These are phyloP conservation scores for Parasteatoda tepidariorum DNA, from an alignment of 1,140 invertebrate genomes.

Conservation along the genomic window DNA sequence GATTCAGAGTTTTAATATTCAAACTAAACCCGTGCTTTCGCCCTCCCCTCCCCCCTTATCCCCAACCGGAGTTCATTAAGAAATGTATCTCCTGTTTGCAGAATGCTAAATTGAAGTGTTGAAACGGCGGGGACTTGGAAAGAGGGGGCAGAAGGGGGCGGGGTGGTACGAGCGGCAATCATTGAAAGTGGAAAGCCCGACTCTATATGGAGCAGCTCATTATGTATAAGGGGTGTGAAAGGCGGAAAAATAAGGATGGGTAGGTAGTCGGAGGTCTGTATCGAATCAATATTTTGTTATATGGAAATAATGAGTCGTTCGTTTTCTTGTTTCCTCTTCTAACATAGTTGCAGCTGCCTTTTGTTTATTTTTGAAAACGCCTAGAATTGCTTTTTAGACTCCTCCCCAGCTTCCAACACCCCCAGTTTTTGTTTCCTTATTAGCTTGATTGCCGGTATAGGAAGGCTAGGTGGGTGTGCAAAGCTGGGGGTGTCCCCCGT, in stretches of 20 bases:
- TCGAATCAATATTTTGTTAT: constrained; percentile 60
- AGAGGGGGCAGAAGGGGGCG: constrained; percentile 1
- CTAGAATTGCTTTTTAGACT: constrained; percentile 28
- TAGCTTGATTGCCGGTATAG: constrained; percentile 32
- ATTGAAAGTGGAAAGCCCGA: constrained; percentile 60
- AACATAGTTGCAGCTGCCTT: not conserved
- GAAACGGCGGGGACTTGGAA: constrained; percentile 28
- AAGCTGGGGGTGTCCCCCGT: no score
- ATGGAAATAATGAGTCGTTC: constrained; percentile 58
- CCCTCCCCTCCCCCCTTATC: not conserved
- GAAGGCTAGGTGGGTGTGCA: no score
- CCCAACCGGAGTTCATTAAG: constrained; percentile 51
- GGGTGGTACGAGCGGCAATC: constrained; percentile 34
- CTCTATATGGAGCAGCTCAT: constrained; percentile 58
- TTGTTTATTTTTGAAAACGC: constrained; percentile 40
- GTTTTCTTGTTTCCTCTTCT: constrained; percentile 9
- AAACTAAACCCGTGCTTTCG: constrained; percentile 56
- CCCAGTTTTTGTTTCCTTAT: constrained; percentile 39
- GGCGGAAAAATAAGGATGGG: constrained; percentile 57
- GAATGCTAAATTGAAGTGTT: constrained; percentile 60
- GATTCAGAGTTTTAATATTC: constrained; percentile 50
- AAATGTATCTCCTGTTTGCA: constrained; percentile 58
- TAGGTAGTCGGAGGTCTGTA: constrained; percentile 13
- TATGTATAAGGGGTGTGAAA: constrained; percentile 54
- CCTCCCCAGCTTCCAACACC: not conserved